Percentiles rank a stretch among this genome's conserved stretches.
phyloP scores from a whole-genome alignment of 1,140 invertebrate species.

The Heliconius eleuchia region DNA sequence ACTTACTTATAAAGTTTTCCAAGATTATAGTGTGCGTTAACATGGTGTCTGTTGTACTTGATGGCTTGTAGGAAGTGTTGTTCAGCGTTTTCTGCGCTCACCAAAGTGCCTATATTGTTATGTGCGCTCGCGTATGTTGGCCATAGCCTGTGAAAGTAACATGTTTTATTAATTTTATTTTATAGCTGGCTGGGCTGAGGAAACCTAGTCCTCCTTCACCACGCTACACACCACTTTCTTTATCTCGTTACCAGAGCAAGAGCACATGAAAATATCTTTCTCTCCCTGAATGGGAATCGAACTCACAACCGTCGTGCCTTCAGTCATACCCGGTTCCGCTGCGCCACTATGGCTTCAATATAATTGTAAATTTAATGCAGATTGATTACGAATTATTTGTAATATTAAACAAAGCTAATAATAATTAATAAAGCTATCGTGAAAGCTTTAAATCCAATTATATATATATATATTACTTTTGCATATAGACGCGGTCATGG shows the following conservation, averaged over 20 bases:
- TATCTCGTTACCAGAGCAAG: neutral
- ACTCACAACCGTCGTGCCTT: neutral
- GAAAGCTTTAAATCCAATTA: neutral
- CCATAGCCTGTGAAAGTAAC: conserved; percentile 84
- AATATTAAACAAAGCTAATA: neutral
- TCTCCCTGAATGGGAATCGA: neutral
- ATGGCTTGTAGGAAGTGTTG: conserved; percentile 90
- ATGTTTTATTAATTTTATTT: neutral
- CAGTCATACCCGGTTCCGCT: neutral
- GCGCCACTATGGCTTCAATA: no score
- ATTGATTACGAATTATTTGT: neutral
- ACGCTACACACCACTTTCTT: no score
- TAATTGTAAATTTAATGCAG: neutral
- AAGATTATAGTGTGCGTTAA: conserved; percentile 93
- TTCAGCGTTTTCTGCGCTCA: conserved; percentile 87
- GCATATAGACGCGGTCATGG: no score
- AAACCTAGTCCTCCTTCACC: no score
- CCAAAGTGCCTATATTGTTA: conserved; percentile 93
- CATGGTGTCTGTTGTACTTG: conserved; percentile 87
- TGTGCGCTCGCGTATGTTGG: conserved; percentile 93
- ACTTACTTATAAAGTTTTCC: conserved; percentile 90
- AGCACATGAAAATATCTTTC: neutral
- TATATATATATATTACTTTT: no score
- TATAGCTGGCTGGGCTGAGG: no score
- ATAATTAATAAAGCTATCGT: neutral